These are phyloP conservation scores for Athene noctua DNA, from an alignment of 2,113 vertebrate genomes.

Conservation along the genomic window DNA sequence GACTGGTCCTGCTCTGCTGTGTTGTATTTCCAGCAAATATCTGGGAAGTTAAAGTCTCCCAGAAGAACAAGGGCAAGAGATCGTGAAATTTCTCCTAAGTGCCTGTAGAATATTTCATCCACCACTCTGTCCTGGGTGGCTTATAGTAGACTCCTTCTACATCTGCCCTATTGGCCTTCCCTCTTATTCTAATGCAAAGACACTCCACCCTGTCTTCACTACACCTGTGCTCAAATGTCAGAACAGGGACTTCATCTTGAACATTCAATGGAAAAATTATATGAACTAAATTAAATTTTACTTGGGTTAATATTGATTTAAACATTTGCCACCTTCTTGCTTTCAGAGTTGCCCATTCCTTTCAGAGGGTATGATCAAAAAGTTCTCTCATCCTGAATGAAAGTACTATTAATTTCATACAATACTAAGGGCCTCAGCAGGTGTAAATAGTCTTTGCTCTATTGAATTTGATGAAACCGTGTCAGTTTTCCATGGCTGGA, in stretches of 20 bases:
- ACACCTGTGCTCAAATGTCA: not conserved
- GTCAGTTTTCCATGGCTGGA: not conserved
- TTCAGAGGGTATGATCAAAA: not conserved
- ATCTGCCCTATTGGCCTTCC: too few species aligned
- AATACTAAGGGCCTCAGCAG: not conserved
- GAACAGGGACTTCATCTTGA: not conserved
- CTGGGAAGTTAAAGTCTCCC: too few species aligned
- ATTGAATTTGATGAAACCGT: not conserved
- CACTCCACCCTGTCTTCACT: too few species aligned
- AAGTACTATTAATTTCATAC: not conserved
- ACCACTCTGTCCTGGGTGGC: too few species aligned
- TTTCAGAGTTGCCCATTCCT: not conserved
- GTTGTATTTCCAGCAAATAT: too few species aligned
- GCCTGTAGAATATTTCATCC: too few species aligned
- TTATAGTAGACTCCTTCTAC: too few species aligned
- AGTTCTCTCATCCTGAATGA: not conserved
- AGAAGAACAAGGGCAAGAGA: too few species aligned
- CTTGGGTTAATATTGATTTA: not conserved
- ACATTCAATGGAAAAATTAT: not conserved
- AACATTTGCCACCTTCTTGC: not conserved
- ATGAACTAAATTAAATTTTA: not conserved
- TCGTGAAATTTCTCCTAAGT: too few species aligned
- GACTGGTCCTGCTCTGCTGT: too few species aligned
- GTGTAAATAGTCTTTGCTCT: constrained; percentile 2
- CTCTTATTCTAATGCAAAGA: too few species aligned